Evolutionary conservation across 2,113 vertebrate species (phyloP).

Genomic region (Pagrus major): DNA sequence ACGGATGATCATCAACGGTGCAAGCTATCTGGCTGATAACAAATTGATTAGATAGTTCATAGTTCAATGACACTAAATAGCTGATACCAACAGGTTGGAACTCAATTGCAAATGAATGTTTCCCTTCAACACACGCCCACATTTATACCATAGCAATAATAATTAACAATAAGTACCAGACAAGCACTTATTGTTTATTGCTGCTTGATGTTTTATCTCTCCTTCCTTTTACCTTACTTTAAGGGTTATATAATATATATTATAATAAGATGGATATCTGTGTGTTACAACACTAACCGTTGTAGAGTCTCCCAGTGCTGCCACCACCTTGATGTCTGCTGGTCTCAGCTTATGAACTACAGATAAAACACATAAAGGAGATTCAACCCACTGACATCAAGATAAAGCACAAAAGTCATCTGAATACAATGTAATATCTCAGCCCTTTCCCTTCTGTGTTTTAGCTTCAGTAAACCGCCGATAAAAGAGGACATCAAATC

Average conservation of each 20-base stretch:
- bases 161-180: background rate
- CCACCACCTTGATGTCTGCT: constrained; percentile 89
- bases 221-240: background rate
- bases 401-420: background rate
- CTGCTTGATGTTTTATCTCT: background rate
- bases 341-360: constrained; percentile 89
- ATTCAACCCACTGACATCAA: background rate
- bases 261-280: background rate
- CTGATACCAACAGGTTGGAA: constrained; percentile 13
- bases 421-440: background rate
- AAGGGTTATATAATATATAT: too few relatives aligned
- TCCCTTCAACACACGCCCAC: background rate
- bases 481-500: background rate
- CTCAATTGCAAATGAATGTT: background rate
- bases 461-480: background rate
- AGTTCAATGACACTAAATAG: constrained; percentile 34
- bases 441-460: background rate
- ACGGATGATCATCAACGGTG: background rate
- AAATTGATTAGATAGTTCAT: constrained; percentile 50
- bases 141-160: background rate
- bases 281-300: constrained; percentile 84
- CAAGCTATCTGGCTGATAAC: constrained; percentile 37
- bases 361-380: constrained; percentile 9
- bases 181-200: background rate
- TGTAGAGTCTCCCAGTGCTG: constrained; percentile 90